These are phyloP conservation scores for Tragelaphus imberbis DNA, from an alignment of 2,113 vertebrate species.

Conservation along the genomic window DNA sequence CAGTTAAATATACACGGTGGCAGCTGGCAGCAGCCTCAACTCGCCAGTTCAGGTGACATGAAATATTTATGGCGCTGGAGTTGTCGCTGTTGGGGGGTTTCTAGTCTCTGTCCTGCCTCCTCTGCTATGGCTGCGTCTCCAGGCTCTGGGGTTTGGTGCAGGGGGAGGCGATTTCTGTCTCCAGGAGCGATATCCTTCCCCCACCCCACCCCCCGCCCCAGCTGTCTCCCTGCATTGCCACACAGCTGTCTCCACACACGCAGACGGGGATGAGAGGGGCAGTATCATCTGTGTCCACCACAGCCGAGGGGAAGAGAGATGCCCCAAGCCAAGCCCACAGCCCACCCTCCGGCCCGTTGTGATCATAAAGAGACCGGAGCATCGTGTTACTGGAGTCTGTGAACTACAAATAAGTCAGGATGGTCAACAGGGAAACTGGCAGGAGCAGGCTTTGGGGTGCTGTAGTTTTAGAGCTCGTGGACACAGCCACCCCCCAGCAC, in stretches of 20 bases:
- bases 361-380: conserved; percentile 41
- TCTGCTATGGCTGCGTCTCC: conserved; percentile 5
- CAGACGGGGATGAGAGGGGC: neutral
- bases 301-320: neutral
- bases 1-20: conserved; percentile 75
- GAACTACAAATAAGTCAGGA: conserved; percentile 73
- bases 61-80: conserved; percentile 75
- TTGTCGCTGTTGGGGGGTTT: conserved; percentile 57
- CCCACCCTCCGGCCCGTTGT: neutral
- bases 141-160: neutral
- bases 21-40: conserved; percentile 74
- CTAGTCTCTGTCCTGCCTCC: conserved; percentile 24
- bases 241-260: conserved; percentile 55
- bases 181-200: neutral
- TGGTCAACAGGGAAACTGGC: conserved; percentile 33
- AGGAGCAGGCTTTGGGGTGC: conserved; percentile 62
- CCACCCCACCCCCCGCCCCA: neutral
- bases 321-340: conserved; percentile 26
- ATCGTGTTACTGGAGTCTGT: conserved; percentile 76
- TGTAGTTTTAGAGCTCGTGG: conserved; percentile 16
- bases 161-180: neutral
- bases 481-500: neutral
- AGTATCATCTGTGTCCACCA: neutral
- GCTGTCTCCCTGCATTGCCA: conserved; percentile 54
- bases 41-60: conserved; percentile 59